phyloP scores from a whole-genome alignment of 1,140 invertebrate genomes.

The Cataglyphis hispanica region DNA sequence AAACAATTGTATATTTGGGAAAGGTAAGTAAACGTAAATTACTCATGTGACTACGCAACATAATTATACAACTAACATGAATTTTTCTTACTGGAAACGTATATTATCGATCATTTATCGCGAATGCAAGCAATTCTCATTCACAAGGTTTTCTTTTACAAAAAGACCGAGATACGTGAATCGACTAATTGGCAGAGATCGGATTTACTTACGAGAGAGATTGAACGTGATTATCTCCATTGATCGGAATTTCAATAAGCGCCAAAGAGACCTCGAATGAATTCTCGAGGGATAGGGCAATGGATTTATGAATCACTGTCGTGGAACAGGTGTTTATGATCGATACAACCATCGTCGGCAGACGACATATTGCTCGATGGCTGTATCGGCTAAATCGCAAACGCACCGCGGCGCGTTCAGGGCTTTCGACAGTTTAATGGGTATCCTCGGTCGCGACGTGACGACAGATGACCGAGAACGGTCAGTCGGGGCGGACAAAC shows the following conservation, averaged over 20 bases:
- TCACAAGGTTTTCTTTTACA: too few relatives aligned
- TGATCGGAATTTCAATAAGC: not conserved
- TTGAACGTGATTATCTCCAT: not conserved
- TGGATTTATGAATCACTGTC: slow-evolving; percentile 57
- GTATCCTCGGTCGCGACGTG: slow-evolving; percentile 34
- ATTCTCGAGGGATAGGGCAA: not conserved
- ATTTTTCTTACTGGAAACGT: not conserved
- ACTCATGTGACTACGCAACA: too few relatives aligned
- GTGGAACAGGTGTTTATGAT: slow-evolving; percentile 60
- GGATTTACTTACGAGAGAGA: not conserved
- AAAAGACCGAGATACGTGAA: not conserved
- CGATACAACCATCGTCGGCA: slow-evolving; percentile 48
- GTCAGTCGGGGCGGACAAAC: slow-evolving; percentile 29
- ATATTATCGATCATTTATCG: not conserved
- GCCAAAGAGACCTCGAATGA: not conserved
- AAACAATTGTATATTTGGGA: too few relatives aligned
- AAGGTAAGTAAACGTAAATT: too few relatives aligned
- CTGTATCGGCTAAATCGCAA: slow-evolving; percentile 43
- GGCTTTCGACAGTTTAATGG: slow-evolving; percentile 55
- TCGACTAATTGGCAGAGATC: not conserved
- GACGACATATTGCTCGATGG: slow-evolving; percentile 41
- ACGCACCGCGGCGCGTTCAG: slow-evolving; percentile 27
- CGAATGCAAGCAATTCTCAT: too few relatives aligned
- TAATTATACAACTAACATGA: not conserved
- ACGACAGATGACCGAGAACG: slow-evolving; percentile 55